Evolutionary conservation across 2,888 invertebrate species (phyloP).

Genomic region (Zaprionus obscuricornis): DNA sequence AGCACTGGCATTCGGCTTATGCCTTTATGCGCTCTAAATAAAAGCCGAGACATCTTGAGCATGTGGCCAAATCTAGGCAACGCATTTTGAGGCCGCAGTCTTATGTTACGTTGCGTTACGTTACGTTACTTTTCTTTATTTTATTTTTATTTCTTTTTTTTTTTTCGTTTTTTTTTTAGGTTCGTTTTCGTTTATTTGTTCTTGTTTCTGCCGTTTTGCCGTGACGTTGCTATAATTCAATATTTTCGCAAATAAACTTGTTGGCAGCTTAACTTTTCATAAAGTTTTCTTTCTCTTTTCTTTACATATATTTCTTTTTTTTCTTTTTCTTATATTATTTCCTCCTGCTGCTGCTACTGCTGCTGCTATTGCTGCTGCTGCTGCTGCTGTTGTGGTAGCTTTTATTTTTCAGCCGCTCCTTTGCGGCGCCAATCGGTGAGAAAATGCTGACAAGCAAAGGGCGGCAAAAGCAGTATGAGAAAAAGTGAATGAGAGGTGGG

Average conservation of each 20-base stretch:
- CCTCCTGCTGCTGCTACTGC: not conserved
- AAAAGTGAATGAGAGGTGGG: not conserved
- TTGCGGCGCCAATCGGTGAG: slow-evolving; percentile 65
- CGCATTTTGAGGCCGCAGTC: slow-evolving; percentile 42
- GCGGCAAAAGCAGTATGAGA: slow-evolving; percentile 14
- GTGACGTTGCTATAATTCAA: slow-evolving; percentile 74
- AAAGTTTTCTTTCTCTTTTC: slow-evolving; percentile 43
- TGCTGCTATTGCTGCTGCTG: slow-evolving; percentile 10
- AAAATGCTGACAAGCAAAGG: slow-evolving; percentile 72
- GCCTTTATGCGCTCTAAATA: slow-evolving; percentile 64
- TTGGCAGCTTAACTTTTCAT: slow-evolving; percentile 76
- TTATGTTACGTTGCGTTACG: no score
- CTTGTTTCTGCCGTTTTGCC: slow-evolving; percentile 2
- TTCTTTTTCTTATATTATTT: not conserved
- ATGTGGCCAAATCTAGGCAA: slow-evolving; percentile 63
- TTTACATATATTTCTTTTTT: slow-evolving; percentile 1
- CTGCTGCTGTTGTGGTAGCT: slow-evolving; percentile 20
- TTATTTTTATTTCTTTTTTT: no score
- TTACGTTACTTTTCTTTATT: no score
- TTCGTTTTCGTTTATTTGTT: not conserved
- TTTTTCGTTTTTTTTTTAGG: no score
- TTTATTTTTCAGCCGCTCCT: slow-evolving; percentile 60
- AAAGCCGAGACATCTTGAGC: slow-evolving; percentile 59
- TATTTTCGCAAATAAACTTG: slow-evolving; percentile 76
- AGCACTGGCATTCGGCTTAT: slow-evolving; percentile 59